Evolutionary conservation across 2,888 invertebrate genomes (phyloP), one percentile per base, ranked within the genome.

Genomic region (Eueremaeus valkanovi): DNA sequence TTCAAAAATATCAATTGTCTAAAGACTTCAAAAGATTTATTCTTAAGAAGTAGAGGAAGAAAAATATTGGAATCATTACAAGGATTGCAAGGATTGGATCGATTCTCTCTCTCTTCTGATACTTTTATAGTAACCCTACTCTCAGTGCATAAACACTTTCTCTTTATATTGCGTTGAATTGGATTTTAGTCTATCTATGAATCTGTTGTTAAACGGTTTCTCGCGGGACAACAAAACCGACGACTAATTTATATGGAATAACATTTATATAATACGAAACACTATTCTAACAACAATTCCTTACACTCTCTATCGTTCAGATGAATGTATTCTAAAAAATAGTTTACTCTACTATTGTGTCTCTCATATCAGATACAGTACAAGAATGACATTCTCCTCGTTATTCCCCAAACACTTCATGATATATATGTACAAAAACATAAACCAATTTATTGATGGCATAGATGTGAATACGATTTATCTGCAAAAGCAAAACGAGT

Each of bases 111-210:
- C 58, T 31, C 29, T 31, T 49, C n/a, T 49, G 49, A n/a, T 16
- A 18, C 58, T 31, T 29, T 58, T 27, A 55, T 27, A 24, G 27
- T 24, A 55, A 55, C 27, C 27, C 24, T 11, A 55, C 21, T 29
- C 49, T 58, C 29, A 58, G 16, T 18, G 16, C 31, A 58, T 49
- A 58, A 31, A 29, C 29, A 13, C 29, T 31, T 58, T 58, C 66
- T 40, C 66, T 66, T 40, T 66, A 66, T 70, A 45, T 70, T 42
- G 70, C 27, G 68, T 70, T 70, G 36, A 45, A 45, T 70, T 70
- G 36, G 21, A 66, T 40, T 66, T 40, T 33, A 66, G 66, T 31
- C 33, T 36, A 36, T 66, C 66, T 36, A 24, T 66, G 66, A 66
- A 40, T 31, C 24, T 42, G 31, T 29, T 70, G 16, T 70, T 63